Evolutionary conservation across 2,888 invertebrate species (phyloP).

Genomic region (Ormyrus rosae): DNA sequence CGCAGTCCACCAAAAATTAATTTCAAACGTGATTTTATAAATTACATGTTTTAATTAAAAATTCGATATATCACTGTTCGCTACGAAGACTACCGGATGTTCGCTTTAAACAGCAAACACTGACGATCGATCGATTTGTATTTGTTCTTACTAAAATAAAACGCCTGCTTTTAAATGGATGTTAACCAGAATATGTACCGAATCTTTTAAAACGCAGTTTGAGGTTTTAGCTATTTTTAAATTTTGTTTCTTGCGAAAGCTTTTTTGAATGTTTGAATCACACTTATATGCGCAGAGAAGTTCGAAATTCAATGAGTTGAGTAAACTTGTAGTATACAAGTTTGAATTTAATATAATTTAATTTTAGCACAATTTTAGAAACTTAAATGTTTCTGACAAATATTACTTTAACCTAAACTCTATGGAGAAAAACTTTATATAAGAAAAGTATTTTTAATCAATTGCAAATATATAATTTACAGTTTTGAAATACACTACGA

Average conservation of each 20-base stretch:
- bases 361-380: neutral
- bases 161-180: conserved; percentile 6
- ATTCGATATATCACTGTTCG: neutral
- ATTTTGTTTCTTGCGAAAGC: neutral
- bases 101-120: conserved; percentile 24
- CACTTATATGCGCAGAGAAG: too few relatives aligned
- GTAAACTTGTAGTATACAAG: too few relatives aligned
- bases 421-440: too few relatives aligned
- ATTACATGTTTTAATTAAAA: conserved; percentile 13
- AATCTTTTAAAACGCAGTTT: conserved; percentile 5
- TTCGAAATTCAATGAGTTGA: too few relatives aligned
- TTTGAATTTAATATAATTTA: too few relatives aligned
- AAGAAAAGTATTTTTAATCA: too few relatives aligned
- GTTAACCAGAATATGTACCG: conserved; percentile 20
- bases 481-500: too few relatives aligned
- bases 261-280: too few relatives aligned
- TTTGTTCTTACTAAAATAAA: conserved; percentile 25
- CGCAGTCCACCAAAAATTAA: too few relatives aligned
- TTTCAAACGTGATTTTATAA: neutral
- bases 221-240: conserved; percentile 22
- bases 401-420: neutral
- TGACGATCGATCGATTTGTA: neutral
- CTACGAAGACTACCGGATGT: neutral
- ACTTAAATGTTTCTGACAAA: neutral
- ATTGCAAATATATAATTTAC: too few relatives aligned